Evolutionary conservation across 2,888 invertebrate species (phyloP).

Genomic region (Campoplex capitator): DNA sequence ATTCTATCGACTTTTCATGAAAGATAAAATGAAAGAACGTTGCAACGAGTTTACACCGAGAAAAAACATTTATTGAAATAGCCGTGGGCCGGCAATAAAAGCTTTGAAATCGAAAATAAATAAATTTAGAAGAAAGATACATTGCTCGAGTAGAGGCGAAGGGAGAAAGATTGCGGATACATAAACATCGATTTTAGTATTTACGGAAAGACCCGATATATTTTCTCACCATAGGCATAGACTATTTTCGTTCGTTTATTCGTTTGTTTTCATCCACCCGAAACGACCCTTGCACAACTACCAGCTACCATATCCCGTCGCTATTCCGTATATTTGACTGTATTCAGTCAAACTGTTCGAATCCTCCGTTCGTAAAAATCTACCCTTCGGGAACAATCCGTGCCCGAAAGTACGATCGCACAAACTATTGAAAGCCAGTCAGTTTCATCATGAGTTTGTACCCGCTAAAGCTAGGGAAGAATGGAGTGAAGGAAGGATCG

Average conservation of each 20-base stretch:
- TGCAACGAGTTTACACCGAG: neutral
- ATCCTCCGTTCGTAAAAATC: neutral
- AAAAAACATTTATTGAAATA: constrained; percentile 14
- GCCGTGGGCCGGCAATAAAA: constrained; percentile 2
- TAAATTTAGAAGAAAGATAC: neutral
- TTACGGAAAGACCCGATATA: constrained; percentile 19
- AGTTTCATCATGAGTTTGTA: constrained; percentile 24
- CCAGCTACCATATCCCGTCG: constrained; percentile 4
- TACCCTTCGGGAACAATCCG: constrained; percentile 19
- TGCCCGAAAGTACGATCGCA: constrained; percentile 19
- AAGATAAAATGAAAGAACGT: neutral
- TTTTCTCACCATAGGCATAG: constrained; percentile 22
- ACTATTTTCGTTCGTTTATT: constrained; percentile 15
- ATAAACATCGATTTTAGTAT: constrained; percentile 33
- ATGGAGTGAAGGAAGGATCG: constrained; percentile 48
- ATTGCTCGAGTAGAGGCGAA: neutral
- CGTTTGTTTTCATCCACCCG: constrained; percentile 29
- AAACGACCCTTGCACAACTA: constrained; percentile 32
- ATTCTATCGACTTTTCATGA: neutral
- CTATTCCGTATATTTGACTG: constrained; percentile 23
- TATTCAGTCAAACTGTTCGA: constrained; percentile 6
- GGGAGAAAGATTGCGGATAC: constrained; percentile 26
- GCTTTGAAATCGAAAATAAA: neutral
- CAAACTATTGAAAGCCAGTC: constrained; percentile 41
- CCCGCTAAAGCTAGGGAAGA: constrained; percentile 9